These are phyloP conservation scores for Epinephelus lanceolatus DNA, from an alignment of 2,113 vertebrate species.

Conservation along the genomic window DNA sequence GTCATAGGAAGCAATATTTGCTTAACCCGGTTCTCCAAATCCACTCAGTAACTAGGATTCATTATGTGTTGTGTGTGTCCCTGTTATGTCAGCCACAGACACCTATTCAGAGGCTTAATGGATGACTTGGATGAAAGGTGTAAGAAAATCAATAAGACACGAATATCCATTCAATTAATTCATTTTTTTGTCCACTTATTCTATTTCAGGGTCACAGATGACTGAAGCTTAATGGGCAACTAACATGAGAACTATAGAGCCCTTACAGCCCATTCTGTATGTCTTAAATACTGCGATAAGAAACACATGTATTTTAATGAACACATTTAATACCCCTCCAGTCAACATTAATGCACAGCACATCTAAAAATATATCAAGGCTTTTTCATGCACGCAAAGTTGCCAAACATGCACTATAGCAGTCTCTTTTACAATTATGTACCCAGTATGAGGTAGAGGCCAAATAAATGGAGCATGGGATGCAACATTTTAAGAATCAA, in stretches of 20 bases:
- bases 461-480: conserved; percentile 72
- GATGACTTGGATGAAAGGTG: conserved; percentile 11
- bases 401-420: neutral
- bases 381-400: neutral
- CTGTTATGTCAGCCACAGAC: neutral
- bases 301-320: neutral
- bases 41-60: neutral
- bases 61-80: conserved; percentile 6
- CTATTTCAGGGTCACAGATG: conserved; percentile 19
- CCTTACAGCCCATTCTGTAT: conserved; percentile 15
- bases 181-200: neutral
- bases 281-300: neutral
- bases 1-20: neutral
- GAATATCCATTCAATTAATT: conserved; percentile 11
- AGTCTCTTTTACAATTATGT: conserved; percentile 37
- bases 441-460: conserved; percentile 38
- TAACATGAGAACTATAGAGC: conserved; percentile 15
- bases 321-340: neutral
- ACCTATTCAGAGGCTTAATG: neutral
- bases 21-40: conserved; percentile 17
- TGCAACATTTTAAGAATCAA: conserved; percentile 60
- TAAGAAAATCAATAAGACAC: conserved; percentile 38
- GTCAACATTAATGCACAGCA: neutral
- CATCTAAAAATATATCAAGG: conserved; percentile 3
- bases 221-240: neutral